Conservation (phyloP, 1,140 invertebrate genomes). For the Amyelois transitella region DNA sequence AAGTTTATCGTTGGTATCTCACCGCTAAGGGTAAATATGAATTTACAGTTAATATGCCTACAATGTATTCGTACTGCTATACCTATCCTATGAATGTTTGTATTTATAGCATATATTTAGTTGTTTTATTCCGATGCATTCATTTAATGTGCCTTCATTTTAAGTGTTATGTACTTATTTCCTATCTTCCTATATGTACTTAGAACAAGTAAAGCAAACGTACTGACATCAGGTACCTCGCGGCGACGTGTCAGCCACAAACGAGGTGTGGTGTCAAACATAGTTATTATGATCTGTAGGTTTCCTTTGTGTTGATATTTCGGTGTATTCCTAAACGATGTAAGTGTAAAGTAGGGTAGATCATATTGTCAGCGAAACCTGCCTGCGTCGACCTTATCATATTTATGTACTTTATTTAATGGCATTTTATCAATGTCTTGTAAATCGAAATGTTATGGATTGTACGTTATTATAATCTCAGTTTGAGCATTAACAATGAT, state of each 20-base stretch:
- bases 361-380: constrained; percentile 16
- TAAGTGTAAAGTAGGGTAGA: constrained; percentile 58
- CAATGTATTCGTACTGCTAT: background rate
- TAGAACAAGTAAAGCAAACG: constrained; percentile 8
- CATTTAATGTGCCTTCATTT: constrained; percentile 9
- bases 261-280: constrained; percentile 16
- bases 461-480: constrained; percentile 11
- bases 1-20: too few species aligned
- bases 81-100: background rate
- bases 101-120: constrained; percentile 3
- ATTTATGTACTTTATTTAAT: constrained; percentile 35
- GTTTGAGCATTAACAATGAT: constrained; percentile 13
- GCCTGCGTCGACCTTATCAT: constrained; percentile 20
- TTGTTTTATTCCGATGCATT: constrained; percentile 1
- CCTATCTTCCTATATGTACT: constrained; percentile 17
- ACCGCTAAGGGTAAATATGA: too few species aligned
- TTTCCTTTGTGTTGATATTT: constrained; percentile 45
- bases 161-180: constrained; percentile 29
- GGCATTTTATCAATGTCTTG: constrained; percentile 32
- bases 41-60: too few species aligned
- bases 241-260: background rate
- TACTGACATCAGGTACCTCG: background rate
- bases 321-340: constrained; percentile 50
- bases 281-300: constrained; percentile 27
- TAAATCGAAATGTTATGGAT: constrained; percentile 48